These are phyloP conservation scores for Eudyptes chrysolophus DNA, from an alignment of 2,113 vertebrate species.

Conservation along the genomic window DNA sequence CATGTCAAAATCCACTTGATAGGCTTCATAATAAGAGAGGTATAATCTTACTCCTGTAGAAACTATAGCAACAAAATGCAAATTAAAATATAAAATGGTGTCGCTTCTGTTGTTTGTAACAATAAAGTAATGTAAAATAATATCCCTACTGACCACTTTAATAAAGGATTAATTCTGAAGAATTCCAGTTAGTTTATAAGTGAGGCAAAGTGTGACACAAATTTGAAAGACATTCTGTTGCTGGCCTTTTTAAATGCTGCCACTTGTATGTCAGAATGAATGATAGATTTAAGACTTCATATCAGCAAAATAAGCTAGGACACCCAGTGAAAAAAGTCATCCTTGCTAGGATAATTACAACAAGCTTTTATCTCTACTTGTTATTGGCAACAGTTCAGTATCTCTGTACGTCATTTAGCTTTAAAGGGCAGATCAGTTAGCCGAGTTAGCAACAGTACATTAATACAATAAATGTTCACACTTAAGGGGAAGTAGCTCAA, in stretches of 20 bases:
- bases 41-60: neutral
- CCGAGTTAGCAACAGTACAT: neutral
- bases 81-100: neutral
- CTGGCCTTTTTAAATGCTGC: neutral
- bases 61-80: neutral
- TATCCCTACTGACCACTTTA: neutral
- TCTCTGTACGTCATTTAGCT: neutral
- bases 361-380: neutral
- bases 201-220: neutral
- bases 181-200: neutral
- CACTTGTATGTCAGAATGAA: neutral
- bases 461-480: neutral
- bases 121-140: neutral
- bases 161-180: neutral
- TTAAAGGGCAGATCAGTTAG: slow-evolving; percentile 12
- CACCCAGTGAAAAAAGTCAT: neutral
- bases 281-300: neutral
- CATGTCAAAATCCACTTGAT: neutral
- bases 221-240: neutral
- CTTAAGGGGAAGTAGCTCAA: neutral
- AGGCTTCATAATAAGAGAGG: neutral
- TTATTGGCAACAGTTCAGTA: neutral
- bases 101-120: neutral
- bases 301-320: neutral
- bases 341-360: neutral